Base-by-base conservation (phyloP, 2,888 invertebrate species). In the Calephelis perditalis region DNA sequence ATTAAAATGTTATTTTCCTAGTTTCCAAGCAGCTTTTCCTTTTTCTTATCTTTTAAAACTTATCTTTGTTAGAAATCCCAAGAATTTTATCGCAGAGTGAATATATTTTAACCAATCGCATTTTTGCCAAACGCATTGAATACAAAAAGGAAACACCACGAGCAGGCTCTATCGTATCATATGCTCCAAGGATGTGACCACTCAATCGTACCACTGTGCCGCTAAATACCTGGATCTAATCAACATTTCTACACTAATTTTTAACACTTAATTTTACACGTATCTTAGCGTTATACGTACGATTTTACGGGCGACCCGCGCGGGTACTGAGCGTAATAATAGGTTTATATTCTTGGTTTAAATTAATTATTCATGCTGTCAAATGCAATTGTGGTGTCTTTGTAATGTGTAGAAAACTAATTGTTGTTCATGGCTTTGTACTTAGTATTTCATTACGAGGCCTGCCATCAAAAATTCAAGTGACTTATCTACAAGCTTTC, bases 231-330 rank as follows among this genome's bases (percentile, higher is more conserved):
- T 90, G 89, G 68, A 82, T 80, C 90, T 86, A 90, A 90, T 90
- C 89, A 90, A 76, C 87, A 89, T 90, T 89, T 81, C 82, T 88
- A 90, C 88, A 90, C 89, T 86, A 75, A 89, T 89, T 90, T 88
- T 88, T 85, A 89, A 90, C 89, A 90, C 84, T 86, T 86, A 82
- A 88, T 90, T 90, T 88, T 84, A 86, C 85, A 88, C 89, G 81
- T 88, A 89, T 89, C 88, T 87, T 81, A 77, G 75, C 82, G 81
- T 87, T 82, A 79, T 79, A 79, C 73, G 77, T 80, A 77, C 73
- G 77, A 89, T 89, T 89, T 82, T 79, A 84, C 83, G 84, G 81
- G 73, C 65, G 67, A 66, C 69, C 66, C 68, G 65, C 57, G 65
- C 60, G 57, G 52, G 67, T 59, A 63, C 63, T 59, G 60, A 56